Evolutionary conservation across 2,888 invertebrate species (phyloP).

Genomic region (Harmothoe impar): DNA sequence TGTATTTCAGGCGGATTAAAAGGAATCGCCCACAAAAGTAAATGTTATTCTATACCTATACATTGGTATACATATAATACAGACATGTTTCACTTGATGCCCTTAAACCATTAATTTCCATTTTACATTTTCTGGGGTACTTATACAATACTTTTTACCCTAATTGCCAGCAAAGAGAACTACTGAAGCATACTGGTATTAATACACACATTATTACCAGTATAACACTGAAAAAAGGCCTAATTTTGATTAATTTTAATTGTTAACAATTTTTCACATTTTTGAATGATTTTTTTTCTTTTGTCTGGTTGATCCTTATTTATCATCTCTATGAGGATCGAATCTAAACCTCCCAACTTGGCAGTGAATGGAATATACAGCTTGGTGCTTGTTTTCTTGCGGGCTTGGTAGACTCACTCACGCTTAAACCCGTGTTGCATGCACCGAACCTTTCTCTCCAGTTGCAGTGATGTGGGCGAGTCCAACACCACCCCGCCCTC

Average conservation of each 20-base stretch:
- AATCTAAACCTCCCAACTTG: conserved; percentile 17
- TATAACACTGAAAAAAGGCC: neutral
- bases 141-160: neutral
- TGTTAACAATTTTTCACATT: conserved; percentile 5
- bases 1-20: neutral
- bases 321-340: neutral
- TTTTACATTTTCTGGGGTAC: neutral
- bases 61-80: neutral
- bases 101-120: neutral
- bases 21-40: conserved; percentile 45
- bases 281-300: neutral
- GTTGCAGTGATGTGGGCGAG: conserved; percentile 66
- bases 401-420: neutral
- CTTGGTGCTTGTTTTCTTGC: conserved; percentile 50
- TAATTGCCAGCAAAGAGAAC: conserved; percentile 52
- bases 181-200: conserved; percentile 22
- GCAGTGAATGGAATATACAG: conserved; percentile 18
- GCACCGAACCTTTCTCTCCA: conserved; percentile 56
- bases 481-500: conserved; percentile 85
- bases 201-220: neutral
- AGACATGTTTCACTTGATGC: neutral
- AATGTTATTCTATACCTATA: conserved; percentile 29
- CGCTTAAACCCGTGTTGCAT: conserved; percentile 56
- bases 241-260: conserved; percentile 36
- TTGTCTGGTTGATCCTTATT: neutral